Conservation (phyloP, 2,888 invertebrate genomes). For the Temnothorax unifasciatus region DNA sequence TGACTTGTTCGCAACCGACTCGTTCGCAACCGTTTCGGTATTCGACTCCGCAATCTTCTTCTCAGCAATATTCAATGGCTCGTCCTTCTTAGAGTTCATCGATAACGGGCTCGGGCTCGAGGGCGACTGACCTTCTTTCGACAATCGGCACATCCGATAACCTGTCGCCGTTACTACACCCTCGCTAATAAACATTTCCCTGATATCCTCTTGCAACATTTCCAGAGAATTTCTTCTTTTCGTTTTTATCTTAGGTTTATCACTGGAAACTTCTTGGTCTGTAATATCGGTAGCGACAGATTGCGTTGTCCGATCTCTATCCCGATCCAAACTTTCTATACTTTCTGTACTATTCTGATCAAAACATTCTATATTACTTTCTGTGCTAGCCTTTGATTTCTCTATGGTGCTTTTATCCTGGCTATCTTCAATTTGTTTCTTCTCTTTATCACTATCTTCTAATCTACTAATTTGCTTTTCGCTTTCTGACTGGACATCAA, state of each 20-base stretch:
- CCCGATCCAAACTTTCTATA: background rate
- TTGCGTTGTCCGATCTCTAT: background rate
- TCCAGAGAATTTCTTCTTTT: slow-evolving; percentile 88
- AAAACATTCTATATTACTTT: background rate
- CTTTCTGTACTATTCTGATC: background rate
- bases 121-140: slow-evolving; percentile 86
- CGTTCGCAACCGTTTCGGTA: slow-evolving; percentile 53
- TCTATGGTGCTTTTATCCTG: background rate
- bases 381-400: background rate
- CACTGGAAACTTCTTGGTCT: background rate
- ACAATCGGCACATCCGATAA: slow-evolving; percentile 89
- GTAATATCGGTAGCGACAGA: background rate
- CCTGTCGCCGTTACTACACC: slow-evolving; percentile 89
- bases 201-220: slow-evolving; percentile 90
- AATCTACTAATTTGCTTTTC: background rate
- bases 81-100: slow-evolving; percentile 52
- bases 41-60: background rate
- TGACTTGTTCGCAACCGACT: slow-evolving; percentile 27
- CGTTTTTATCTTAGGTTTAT: slow-evolving; percentile 66
- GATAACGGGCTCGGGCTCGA: background rate
- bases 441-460: background rate
- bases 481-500: background rate
- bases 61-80: background rate
- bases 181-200: slow-evolving; percentile 90
- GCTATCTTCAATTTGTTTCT: background rate